Evolutionary conservation across 2,888 invertebrate species (phyloP).

Genomic region (Rotaria sp.): DNA sequence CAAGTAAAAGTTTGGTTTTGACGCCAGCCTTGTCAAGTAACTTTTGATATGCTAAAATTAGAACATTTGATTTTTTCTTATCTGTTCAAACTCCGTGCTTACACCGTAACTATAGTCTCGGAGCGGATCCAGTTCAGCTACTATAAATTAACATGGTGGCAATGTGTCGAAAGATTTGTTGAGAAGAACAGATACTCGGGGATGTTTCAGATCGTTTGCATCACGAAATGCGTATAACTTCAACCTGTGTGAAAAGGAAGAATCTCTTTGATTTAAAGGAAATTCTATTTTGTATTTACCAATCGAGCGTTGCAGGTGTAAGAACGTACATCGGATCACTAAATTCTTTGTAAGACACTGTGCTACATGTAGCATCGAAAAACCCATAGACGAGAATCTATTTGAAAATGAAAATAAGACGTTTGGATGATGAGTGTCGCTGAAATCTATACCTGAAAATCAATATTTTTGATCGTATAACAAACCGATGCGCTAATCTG

Average conservation of each 20-base stretch:
- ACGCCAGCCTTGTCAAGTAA: conserved; percentile 41
- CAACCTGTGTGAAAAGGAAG: not conserved
- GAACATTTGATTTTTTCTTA: not conserved
- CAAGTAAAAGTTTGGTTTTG: conserved; percentile 36
- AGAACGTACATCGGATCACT: conserved; percentile 29
- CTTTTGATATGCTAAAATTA: conserved; percentile 41
- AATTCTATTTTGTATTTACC: conserved; percentile 7
- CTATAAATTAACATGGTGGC: conserved; percentile 48
- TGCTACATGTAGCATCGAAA: not conserved
- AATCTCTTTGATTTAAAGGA: not conserved
- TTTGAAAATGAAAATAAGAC: not conserved
- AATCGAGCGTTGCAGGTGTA: conserved; percentile 22
- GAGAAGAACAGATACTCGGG: conserved; percentile 44
- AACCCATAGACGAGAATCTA: conserved; percentile 34
- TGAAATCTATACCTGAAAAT: conserved; percentile 46
- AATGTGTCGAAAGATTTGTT: conserved; percentile 45
- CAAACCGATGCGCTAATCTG: conserved; percentile 47
- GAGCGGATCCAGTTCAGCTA: conserved; percentile 49
- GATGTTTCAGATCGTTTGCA: conserved; percentile 40
- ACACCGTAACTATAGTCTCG: conserved; percentile 49
- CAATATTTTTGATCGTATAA: conserved; percentile 46
- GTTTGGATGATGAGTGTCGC: not conserved
- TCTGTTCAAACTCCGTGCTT: not conserved
- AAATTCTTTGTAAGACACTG: conserved; percentile 34
- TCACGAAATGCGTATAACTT: not conserved